These are phyloP conservation scores for Mamestra configurata DNA, from an alignment of 1,140 invertebrate species.

Conservation along the genomic window DNA sequence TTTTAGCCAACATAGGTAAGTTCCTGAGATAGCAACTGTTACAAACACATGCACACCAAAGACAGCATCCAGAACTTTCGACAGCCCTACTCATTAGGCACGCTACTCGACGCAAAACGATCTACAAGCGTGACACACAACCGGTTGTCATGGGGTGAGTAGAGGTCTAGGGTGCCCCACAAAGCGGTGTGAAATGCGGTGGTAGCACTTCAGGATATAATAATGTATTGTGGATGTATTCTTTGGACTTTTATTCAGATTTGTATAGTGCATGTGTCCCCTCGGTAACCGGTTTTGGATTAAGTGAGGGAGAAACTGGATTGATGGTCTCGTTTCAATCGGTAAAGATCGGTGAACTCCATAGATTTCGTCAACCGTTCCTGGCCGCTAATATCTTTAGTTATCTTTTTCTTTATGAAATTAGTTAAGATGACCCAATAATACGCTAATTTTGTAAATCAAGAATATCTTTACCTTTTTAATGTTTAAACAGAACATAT, in stretches of 20 bases:
- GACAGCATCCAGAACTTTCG: not conserved
- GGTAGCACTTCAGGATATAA: slow-evolving; percentile 29
- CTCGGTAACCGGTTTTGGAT: not conserved
- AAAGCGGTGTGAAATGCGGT: slow-evolving; percentile 37
- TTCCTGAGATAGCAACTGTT: too few relatives aligned
- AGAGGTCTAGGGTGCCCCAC: slow-evolving; percentile 22
- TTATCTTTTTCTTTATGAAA: too few relatives aligned
- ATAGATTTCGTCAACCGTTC: not conserved
- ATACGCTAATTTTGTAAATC: too few relatives aligned
- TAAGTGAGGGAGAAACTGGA: not conserved
- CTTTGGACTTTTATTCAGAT: not conserved
- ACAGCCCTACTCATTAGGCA: slow-evolving; percentile 35
- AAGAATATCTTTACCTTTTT: too few relatives aligned
- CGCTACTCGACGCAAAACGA: slow-evolving; percentile 34
- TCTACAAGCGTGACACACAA: slow-evolving; percentile 29
- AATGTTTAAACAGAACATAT: too few relatives aligned
- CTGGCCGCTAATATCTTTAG: too few relatives aligned
- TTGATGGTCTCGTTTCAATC: not conserved
- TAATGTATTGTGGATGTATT: slow-evolving; percentile 22
- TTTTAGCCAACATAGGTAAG: not conserved
- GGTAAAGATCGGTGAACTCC: too few relatives aligned
- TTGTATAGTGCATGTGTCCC: not conserved
- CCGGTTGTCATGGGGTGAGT: slow-evolving; percentile 10
- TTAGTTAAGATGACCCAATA: too few relatives aligned
- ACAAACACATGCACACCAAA: not conserved